phyloP scores from a whole-genome alignment of 2,113 vertebrate genomes.

The Tetrao urogallus region DNA sequence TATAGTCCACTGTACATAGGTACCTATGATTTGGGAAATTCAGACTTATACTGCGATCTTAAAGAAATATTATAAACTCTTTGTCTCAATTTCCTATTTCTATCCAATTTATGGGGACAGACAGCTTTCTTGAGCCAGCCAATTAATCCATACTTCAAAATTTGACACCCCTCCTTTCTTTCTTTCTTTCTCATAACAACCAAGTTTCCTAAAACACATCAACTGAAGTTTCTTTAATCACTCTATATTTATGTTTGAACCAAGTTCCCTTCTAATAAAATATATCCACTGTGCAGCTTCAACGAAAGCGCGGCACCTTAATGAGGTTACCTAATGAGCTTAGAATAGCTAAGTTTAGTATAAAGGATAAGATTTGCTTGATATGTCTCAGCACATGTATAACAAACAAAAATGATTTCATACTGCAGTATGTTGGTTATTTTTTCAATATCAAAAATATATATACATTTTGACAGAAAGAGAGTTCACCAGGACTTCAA shows the following conservation, averaged over 20 bases:
- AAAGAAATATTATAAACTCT: not conserved
- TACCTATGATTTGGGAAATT: not conserved
- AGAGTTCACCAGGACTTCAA: not conserved
- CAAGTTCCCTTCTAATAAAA: constrained; percentile 1
- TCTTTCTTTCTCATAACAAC: not conserved
- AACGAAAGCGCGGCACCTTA: not conserved
- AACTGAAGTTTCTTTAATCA: not conserved
- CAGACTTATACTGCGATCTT: not conserved
- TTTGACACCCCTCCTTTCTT: not conserved
- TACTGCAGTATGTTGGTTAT: not conserved
- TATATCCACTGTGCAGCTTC: not conserved
- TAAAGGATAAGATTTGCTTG: not conserved
- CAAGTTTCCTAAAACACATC: not conserved
- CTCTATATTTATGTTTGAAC: not conserved
- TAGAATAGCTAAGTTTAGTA: not conserved
- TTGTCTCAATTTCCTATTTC: not conserved
- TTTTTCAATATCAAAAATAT: not conserved
- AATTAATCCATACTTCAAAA: not conserved
- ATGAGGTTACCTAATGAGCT: constrained; percentile 46
- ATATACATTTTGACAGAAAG: not conserved
- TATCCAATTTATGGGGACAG: not conserved
- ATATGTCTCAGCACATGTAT: not conserved
- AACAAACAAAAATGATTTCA: not conserved
- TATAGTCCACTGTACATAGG: not conserved
- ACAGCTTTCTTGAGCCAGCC: not conserved